A percentile compares a stretch with the other conserved stretches of the same genome.
phyloP scores from a whole-genome alignment of 2,888 invertebrate species.

The Pollenia labialis region DNA sequence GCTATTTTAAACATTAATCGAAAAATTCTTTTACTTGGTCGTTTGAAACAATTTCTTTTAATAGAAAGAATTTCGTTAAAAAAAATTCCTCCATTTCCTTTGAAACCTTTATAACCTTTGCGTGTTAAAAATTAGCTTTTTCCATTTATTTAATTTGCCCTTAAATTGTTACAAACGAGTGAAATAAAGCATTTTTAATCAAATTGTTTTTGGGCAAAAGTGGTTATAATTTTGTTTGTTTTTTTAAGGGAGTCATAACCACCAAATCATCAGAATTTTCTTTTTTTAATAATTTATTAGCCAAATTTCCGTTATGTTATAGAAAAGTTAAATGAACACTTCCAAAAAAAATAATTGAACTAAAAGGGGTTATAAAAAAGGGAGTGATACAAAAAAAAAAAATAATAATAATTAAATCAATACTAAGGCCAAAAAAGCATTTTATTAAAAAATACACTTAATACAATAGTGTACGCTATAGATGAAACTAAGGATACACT shows the following conservation, averaged over 20 bases:
- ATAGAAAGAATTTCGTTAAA: too few relatives aligned
- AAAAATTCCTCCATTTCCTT: background rate
- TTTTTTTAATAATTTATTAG: slow-evolving; percentile 13
- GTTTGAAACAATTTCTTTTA: too few relatives aligned
- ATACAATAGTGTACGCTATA: too few relatives aligned
- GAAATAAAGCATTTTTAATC: slow-evolving; percentile 30
- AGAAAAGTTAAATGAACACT: background rate
- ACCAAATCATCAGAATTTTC: background rate
- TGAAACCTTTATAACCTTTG: slow-evolving; percentile 51
- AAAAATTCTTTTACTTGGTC: too few relatives aligned
- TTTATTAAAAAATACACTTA: too few relatives aligned
- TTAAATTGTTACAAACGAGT: slow-evolving; percentile 35
- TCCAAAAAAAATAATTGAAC: background rate
- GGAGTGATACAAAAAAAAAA: background rate
- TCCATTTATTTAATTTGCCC: background rate
- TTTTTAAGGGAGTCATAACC: background rate
- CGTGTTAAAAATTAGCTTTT: slow-evolving; percentile 35
- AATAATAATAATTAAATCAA: background rate
- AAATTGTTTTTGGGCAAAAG: slow-evolving; percentile 19
- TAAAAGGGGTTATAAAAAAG: background rate
- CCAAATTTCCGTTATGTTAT: slow-evolving; percentile 4
- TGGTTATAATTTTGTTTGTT: background rate
- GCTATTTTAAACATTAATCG: too few relatives aligned
- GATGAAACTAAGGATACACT: too few relatives aligned
- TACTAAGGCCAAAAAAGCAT: background rate